Evolutionary conservation across 30 jellyfish, hydroid and myxozoan species (phyloP), one percentile per base, ranked within the genome.

Genomic region (Sanderia malayensis): DNA sequence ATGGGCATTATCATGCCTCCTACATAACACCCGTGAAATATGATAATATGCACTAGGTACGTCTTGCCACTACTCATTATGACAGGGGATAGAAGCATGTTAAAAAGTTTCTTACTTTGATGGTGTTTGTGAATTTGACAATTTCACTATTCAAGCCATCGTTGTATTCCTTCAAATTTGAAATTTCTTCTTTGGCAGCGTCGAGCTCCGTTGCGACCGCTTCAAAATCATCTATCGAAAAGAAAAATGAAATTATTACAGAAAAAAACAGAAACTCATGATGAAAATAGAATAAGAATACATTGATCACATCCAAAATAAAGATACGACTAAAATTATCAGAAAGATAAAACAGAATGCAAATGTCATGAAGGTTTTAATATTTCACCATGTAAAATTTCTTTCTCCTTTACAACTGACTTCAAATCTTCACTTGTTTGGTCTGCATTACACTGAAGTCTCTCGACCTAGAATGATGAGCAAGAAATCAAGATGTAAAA

Each of bases 391-490:
- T 64, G 71, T n/a, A 61, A 13, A 1, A 63, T 67, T 0, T 25
- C 58, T 46, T 66, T 78, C 26, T 64, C 61, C 4, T 78, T 76
- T 20, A 82, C 53, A 19, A 78, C 76, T 22, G 57, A 71, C 2
- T 31, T 26, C 18, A 78, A 63, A 20, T 78, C 89, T 18, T 78
- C 81, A 22, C 65, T 66, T 9, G 76, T 53, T 25, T 78, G 68
- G 26, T 78, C 89, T 2, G 70, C 46, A 26, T 46, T 76, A 31
- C 70, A 78, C 31, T 78, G 89, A 17, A 63, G 61, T 23, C 75
- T 78, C 4, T 74, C 89, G 52, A 78, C 89, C 88, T 76, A 44
- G 1, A 57, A 71, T n/a, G n/a, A n/a, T n/a, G n/a, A n/a, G n/a
- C n/a, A n/a, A n/a, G n/a, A n/a, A n/a, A n/a, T n/a, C n/a, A n/a